phyloP scores from a whole-genome alignment of 2,888 invertebrate genomes.

The Drosophila affinis region DNA sequence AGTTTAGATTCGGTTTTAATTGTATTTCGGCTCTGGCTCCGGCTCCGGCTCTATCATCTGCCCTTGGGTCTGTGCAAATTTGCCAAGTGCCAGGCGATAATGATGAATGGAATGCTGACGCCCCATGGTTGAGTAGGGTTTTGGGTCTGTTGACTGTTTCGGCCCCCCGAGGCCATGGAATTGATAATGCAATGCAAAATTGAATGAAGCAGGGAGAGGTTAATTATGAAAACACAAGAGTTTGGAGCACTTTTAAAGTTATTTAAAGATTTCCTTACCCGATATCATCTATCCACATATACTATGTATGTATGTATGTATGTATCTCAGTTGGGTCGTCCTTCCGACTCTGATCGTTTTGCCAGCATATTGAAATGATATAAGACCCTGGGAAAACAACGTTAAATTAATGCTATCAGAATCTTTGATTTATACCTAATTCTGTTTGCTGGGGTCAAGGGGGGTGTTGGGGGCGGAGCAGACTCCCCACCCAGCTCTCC shows the following conservation, averaged over 20 bases:
- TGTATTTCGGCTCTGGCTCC: constrained; percentile 52
- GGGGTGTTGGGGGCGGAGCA: background rate
- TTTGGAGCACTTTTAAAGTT: background rate
- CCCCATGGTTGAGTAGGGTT: constrained; percentile 22
- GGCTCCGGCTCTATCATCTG: background rate
- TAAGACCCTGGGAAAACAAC: constrained; percentile 41
- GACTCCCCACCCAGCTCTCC: background rate
- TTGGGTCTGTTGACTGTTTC: constrained; percentile 14
- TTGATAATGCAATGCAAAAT: constrained; percentile 16
- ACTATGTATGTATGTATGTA: too few relatives aligned
- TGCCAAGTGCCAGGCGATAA: constrained; percentile 51
- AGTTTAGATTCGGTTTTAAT: constrained; percentile 71
- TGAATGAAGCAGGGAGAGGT: constrained; percentile 1
- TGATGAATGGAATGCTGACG: constrained; percentile 39
- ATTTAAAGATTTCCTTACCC: background rate
- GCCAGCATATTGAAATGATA: constrained; percentile 71
- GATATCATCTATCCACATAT: background rate
- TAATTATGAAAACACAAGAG: constrained; percentile 10
- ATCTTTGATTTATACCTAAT: constrained; percentile 64
- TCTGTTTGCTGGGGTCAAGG: background rate
- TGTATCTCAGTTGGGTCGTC: background rate
- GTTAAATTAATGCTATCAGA: constrained; percentile 65
- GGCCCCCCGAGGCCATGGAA: constrained; percentile 11
- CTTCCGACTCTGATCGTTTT: constrained; percentile 43
- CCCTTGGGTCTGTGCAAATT: constrained; percentile 52